Percentiles rank a stretch among this genome's conserved stretches.
Evolutionary conservation across 2,797 vertebrate species (phyloP).

Genomic region (Sebastes matsubarae): DNA sequence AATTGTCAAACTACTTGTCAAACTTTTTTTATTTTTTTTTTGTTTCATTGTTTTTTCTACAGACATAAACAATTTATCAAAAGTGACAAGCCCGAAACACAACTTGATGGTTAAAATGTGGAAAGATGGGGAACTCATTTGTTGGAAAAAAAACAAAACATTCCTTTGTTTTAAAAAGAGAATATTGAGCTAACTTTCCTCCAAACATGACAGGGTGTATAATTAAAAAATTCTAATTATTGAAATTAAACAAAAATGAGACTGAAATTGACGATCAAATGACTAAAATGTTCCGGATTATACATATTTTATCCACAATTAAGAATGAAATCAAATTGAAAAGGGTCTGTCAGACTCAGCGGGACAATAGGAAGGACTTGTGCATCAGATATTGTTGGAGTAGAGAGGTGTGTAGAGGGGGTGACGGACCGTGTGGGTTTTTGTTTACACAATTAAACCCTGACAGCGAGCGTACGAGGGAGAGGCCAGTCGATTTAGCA

Average conservation of each 20-base stretch:
- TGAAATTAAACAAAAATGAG: background rate
- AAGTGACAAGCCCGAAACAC: background rate
- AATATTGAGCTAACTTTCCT: background rate
- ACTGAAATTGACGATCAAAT: background rate
- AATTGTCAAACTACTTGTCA: background rate
- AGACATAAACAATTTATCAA: background rate
- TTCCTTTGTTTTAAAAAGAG: background rate
- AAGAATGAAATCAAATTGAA: background rate
- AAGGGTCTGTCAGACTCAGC: background rate
- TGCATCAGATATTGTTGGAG: conserved; percentile 26
- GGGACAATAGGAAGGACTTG: background rate
- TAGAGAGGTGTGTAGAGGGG: background rate
- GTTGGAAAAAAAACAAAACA: background rate
- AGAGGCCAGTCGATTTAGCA: conserved; percentile 51
- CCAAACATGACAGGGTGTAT: background rate
- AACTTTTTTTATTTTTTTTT: background rate
- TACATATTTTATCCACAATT: background rate
- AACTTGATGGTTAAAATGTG: background rate
- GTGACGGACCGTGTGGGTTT: conserved; percentile 38
- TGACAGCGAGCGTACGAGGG: conserved; percentile 32
- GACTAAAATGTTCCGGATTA: background rate
- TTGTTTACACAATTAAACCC: conserved; percentile 62
- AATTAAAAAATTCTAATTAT: background rate
- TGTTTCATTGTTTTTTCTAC: background rate
- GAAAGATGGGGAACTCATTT: background rate